Evolutionary conservation across 2,888 invertebrate genomes (phyloP), one percentile per base, ranked within the genome.

Genomic region (Cantharis lateralis): DNA sequence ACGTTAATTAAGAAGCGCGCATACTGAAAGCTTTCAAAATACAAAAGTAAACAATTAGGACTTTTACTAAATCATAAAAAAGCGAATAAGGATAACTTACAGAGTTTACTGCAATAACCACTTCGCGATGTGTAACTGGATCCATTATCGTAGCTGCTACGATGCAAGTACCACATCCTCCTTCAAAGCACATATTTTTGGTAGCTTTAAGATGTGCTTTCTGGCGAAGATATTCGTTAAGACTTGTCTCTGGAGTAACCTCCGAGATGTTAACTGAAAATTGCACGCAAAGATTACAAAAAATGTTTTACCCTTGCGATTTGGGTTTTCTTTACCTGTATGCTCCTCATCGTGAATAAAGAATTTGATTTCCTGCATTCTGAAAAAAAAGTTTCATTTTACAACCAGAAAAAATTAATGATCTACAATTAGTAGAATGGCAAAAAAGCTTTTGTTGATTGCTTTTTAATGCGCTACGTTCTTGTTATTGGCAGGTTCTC

Each of bases 171-270:
- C 94, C 94, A 81, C 94, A 94, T 1, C 94, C 94, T 0, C 94
- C 94, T 84, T 94, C 94, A 61, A 90, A 90, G 81, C 94, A 94
- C 93, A 93, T 93, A 7, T 88, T 89, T 83, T 94, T 94, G 0
- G 94, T 94, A 0, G 94, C 94, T 3, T 90, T 91, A 0, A 94
- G 86, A 75, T 91, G 89, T 0, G 91, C 91, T 78, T 90, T 89
- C 1, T 91, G 90, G 3, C 94, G 88, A 71, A 94, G 90, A 82
- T 90, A 94, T 63, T 91, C 90, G 80, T 93, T 93, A 1, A 94
- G 87, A 0, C 91, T 90, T 0, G 92, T 92, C 62, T 91, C 90
- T 0, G 91, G 90, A 1, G 84, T 87, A 0, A 86, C 83, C 72
- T 85, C 88, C n/a, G 64, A 11, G 24, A 66, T 24, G 13, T 24